These are phyloP conservation scores for Eleginops maclovinus DNA, from an alignment of 2,113 vertebrate genomes.

Conservation along the genomic window DNA sequence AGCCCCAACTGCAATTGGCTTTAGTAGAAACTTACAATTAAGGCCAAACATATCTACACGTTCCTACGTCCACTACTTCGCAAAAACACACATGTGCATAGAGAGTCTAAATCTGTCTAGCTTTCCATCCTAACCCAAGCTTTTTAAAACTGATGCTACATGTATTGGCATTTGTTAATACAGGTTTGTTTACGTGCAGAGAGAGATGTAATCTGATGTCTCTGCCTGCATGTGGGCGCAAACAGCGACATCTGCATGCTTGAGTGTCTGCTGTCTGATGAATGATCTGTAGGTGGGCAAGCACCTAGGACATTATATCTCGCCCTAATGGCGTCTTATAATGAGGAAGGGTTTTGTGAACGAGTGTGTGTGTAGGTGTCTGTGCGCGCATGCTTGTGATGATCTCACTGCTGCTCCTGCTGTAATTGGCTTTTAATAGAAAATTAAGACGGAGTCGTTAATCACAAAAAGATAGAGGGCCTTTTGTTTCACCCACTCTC, in stretches of 20 bases:
- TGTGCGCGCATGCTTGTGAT: slow-evolving; percentile 46
- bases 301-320: slow-evolving; percentile 70
- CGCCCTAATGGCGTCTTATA: slow-evolving; percentile 67
- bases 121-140: background rate
- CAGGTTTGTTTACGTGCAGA: background rate
- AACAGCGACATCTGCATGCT: slow-evolving; percentile 45
- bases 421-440: slow-evolving; percentile 87
- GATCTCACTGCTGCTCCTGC: slow-evolving; percentile 72
- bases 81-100: too few species aligned
- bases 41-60: too few species aligned
- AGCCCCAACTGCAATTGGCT: too few species aligned
- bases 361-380: slow-evolving; percentile 25
- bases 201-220: background rate
- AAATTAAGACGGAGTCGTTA: slow-evolving; percentile 85
- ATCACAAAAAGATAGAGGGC: slow-evolving; percentile 77
- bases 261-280: slow-evolving; percentile 52
- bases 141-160: background rate
- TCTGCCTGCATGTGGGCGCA: slow-evolving; percentile 16
- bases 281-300: slow-evolving; percentile 64
- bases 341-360: slow-evolving; percentile 52
- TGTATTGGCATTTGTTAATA: background rate
- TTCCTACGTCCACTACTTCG: too few species aligned
- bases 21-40: too few species aligned
- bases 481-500: slow-evolving; percentile 70
- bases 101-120: background rate